Percentiles rank a stretch among this genome's conserved stretches.
Evolutionary conservation across 2,797 vertebrate genomes (phyloP).

Genomic region (Lophius americanus): DNA sequence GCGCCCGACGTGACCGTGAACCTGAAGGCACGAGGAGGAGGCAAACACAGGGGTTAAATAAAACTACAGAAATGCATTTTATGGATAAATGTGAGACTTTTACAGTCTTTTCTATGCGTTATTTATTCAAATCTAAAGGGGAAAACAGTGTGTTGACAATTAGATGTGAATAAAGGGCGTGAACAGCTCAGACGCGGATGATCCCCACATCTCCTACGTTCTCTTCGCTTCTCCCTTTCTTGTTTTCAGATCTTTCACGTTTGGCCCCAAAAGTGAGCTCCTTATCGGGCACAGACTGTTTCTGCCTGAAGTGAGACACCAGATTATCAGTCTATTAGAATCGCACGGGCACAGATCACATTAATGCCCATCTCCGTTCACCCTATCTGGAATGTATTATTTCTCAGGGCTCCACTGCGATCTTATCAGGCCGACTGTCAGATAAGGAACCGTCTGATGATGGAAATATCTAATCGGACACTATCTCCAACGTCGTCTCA

Average conservation of each 20-base stretch:
- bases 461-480: slow-evolving; percentile 55
- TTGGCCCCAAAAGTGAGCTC: slow-evolving; percentile 82
- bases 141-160: slow-evolving; percentile 10
- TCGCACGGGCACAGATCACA: slow-evolving; percentile 55
- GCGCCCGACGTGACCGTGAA: slow-evolving; percentile 9
- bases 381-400: slow-evolving; percentile 47
- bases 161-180: slow-evolving; percentile 38
- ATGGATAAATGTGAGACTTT: background rate
- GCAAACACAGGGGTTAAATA: background rate
- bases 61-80: background rate
- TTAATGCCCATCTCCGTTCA: slow-evolving; percentile 58
- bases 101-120: background rate
- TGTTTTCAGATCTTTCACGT: slow-evolving; percentile 74
- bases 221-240: slow-evolving; percentile 45
- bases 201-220: slow-evolving; percentile 53
- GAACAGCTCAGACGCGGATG: slow-evolving; percentile 58
- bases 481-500: slow-evolving; percentile 58
- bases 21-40: background rate
- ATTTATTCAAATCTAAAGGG: background rate
- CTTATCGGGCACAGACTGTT: slow-evolving; percentile 90
- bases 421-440: slow-evolving; percentile 62
- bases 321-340: slow-evolving; percentile 74
- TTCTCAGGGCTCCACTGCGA: slow-evolving; percentile 63
- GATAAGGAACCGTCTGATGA: slow-evolving; percentile 49
- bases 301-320: slow-evolving; percentile 85